Evolutionary conservation across 2,113 vertebrate species (phyloP).

Genomic region (Pseudonaja textilis): DNA sequence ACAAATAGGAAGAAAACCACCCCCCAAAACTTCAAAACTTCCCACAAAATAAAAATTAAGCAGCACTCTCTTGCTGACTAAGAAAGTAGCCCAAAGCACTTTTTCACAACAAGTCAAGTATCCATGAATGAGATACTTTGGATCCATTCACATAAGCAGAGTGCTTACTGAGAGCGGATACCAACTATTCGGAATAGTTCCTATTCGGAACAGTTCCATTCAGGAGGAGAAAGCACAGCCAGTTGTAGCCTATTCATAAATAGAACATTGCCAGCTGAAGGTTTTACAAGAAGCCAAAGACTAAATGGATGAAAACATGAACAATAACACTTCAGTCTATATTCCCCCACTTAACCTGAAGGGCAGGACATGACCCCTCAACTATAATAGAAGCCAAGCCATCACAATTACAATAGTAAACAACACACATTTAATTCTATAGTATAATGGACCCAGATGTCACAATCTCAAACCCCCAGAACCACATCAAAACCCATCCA

Average conservation of each 20-base stretch:
- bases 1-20: background rate
- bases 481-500: background rate
- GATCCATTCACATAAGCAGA: background rate
- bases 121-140: background rate
- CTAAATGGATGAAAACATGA: background rate
- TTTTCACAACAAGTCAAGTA: background rate
- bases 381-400: background rate
- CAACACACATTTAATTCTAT: background rate
- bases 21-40: background rate
- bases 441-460: background rate
- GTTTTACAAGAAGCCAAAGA: background rate
- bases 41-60: background rate
- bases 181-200: background rate
- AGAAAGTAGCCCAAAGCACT: background rate
- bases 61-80: background rate
- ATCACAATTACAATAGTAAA: background rate
- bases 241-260: background rate
- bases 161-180: background rate
- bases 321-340: background rate
- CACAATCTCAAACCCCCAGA: background rate
- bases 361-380: background rate
- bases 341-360: background rate
- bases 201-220: background rate
- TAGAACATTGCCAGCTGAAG: background rate
- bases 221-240: background rate